phyloP scores from a whole-genome alignment of 2,888 invertebrate species.

The Diadegma fenestrale region DNA sequence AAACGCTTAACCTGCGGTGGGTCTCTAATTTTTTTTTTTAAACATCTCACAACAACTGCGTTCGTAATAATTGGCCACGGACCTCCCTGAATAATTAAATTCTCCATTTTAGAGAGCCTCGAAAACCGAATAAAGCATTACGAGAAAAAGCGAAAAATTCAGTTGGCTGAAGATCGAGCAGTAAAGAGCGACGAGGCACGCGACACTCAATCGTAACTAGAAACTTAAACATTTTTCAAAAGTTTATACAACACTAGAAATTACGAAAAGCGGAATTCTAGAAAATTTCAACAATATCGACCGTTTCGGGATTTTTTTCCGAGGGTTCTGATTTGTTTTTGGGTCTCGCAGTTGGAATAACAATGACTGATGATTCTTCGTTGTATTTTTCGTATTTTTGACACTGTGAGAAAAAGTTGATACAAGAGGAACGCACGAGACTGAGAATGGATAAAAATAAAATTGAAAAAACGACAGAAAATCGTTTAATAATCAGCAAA shows the following conservation, averaged over 20 bases:
- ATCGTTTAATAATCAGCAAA: not conserved
- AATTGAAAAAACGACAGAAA: not conserved
- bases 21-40: slow-evolving; percentile 77
- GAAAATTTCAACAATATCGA: no score
- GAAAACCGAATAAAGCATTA: slow-evolving; percentile 93
- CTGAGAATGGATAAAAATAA: not conserved
- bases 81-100: slow-evolving; percentile 16
- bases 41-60: not conserved
- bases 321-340: no score
- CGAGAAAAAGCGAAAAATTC: slow-evolving; percentile 88
- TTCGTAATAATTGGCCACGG: slow-evolving; percentile 29
- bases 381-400: no score
- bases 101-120: slow-evolving; percentile 89
- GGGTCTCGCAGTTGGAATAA: no score
- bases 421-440: not conserved
- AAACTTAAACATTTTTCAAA: not conserved
- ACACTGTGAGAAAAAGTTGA: not conserved
- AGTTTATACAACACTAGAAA: not conserved
- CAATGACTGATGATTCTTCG: no score
- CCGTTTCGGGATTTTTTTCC: no score
- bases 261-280: not conserved
- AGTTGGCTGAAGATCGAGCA: slow-evolving; percentile 58
- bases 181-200: not conserved
- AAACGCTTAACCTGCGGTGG: slow-evolving; percentile 92
- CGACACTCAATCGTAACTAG: not conserved